Conservation (phyloP, 1,140 invertebrate species). For the Aphaenogaster floridana region DNA sequence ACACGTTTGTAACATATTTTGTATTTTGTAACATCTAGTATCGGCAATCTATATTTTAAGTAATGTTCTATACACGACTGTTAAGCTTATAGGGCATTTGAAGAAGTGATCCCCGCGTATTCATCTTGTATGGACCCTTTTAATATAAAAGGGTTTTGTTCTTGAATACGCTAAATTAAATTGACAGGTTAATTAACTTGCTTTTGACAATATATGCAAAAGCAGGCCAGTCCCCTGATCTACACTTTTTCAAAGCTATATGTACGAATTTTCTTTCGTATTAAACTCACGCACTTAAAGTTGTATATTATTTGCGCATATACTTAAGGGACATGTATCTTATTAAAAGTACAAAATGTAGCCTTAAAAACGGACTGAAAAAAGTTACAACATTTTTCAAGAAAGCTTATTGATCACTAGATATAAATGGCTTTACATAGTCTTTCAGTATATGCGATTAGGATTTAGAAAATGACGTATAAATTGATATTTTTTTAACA, state of each 20-base stretch:
- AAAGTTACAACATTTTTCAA: neutral
- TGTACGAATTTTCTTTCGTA: constrained; percentile 43
- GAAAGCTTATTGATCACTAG: neutral
- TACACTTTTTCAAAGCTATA: constrained; percentile 59
- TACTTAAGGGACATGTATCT: constrained; percentile 61
- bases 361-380: neutral
- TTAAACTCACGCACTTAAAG: constrained; percentile 54
- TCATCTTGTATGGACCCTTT: constrained; percentile 55
- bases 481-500: constrained; percentile 80
- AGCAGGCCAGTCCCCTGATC: constrained; percentile 77
- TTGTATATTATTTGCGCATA: constrained; percentile 56
- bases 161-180: constrained; percentile 74
- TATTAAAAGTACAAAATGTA: neutral
- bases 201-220: constrained; percentile 63
- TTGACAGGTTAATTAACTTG: constrained; percentile 78
- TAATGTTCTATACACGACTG: neutral
- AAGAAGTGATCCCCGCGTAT: constrained; percentile 55
- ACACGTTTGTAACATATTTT: neutral
- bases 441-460: constrained; percentile 70
- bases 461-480: constrained; percentile 56
- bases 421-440: constrained; percentile 44
- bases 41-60: neutral
- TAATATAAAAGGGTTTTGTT: constrained; percentile 60
- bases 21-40: neutral
- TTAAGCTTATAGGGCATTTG: neutral